Base-by-base conservation (phyloP, 2,797 vertebrate species). In the Vespertilio murinus region DNA sequence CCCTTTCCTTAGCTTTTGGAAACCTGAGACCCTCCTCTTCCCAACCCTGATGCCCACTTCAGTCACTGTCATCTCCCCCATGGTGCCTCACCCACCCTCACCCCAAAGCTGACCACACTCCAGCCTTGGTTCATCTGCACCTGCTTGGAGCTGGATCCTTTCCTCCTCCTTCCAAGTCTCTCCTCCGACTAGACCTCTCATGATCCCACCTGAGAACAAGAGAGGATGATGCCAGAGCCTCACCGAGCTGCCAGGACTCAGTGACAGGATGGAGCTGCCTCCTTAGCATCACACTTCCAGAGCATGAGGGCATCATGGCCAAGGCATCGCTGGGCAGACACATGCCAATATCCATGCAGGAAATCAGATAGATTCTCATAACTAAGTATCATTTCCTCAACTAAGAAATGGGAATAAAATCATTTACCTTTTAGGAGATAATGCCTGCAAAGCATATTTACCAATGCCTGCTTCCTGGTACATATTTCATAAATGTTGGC, bases 61-160 rank as follows among this genome's bases (percentile, higher is more conserved):
- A 20, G n/a, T 3, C 30, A 35, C 35, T 3, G 3, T 10, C 23
- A 35, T 85, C 73, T 56, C 42, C 42, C 56, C 56, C 22, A n/a
- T 0, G 0, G 13, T 0, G 2, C 30, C 5, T 5, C n/a, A 28
- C n/a, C 25, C 16, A 16, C 12, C 4, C 25, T 20, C 40, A 6
- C 0, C 73, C 56, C 28, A 56, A 22, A 33, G 40, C 75, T 33
- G 38, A 49, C 38, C 30, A n/a, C 8, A 22, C 22, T 45, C 33
- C 5, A 75, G 28, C 20, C 40, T 59, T 8, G 18, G 17, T 45
- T 49, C 16, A 78, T 54, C 10, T 45, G 23, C 1, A 54, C 38
- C 49, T 65, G 6, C 75, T 75, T 40, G 33, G 42, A 16, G 64
- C 7, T 74, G 42, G 18, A 80, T 17, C 23, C 18, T 52, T 59